Evolutionary conservation across 92 coral and sea anemone genomes (phyloP).

Genomic region (Actinernus sp.): DNA sequence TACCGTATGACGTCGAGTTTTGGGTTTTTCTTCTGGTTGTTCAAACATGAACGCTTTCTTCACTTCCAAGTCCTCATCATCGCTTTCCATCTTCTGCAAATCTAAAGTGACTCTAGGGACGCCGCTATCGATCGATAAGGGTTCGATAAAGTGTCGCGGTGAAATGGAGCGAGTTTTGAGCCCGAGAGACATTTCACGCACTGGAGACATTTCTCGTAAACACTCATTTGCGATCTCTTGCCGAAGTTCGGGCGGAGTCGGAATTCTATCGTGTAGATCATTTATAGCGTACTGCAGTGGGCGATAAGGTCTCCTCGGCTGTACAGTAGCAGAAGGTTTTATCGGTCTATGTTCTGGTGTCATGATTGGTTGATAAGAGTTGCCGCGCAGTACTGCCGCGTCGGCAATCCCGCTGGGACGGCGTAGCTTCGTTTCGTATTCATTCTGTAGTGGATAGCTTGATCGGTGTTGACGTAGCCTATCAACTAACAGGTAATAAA

Average conservation of each 20-base stretch:
- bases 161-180: constrained; percentile 63
- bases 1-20: constrained; percentile 89
- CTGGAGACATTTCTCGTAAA: constrained; percentile 82
- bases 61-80: constrained; percentile 38
- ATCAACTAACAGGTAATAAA: constrained; percentile 91
- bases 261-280: constrained; percentile 91
- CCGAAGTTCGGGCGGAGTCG: constrained; percentile 97
- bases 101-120: constrained; percentile 47
- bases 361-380: constrained; percentile 42
- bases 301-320: constrained; percentile 68
- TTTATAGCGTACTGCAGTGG: constrained; percentile 92
- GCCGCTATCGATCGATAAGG: constrained; percentile 65
- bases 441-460: constrained; percentile 88
- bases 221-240: constrained; percentile 94
- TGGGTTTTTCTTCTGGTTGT: constrained; percentile 51
- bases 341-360: constrained; percentile 55
- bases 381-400: constrained; percentile 88
- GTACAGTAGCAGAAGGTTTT: constrained; percentile 71
- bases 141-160: constrained; percentile 73
- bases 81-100: constrained; percentile 60
- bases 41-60: constrained; percentile 13
- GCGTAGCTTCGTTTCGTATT: constrained; percentile 88
- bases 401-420: constrained; percentile 99
- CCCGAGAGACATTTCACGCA: constrained; percentile 81
- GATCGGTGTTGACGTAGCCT: constrained; percentile 90